Conservation (phyloP, 37 sponge, comb jelly and placozoan species). For the Diacarnus erythraeanus region DNA sequence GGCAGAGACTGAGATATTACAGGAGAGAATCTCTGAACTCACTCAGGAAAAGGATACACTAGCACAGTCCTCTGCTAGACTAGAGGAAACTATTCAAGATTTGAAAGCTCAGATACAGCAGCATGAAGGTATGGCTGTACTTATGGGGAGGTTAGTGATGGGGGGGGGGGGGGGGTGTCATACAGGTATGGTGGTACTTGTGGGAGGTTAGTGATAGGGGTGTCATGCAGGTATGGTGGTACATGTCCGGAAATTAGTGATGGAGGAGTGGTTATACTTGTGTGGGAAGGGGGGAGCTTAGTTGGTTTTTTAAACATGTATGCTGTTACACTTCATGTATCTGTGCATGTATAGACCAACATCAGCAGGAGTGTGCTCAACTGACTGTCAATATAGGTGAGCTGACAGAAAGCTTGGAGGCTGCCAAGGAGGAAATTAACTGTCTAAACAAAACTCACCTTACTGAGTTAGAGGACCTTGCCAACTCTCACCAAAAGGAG, state of each 20-base stretch:
- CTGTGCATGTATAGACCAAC: slow-evolving; percentile 15
- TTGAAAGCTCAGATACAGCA: too few species aligned
- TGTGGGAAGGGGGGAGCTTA: not conserved
- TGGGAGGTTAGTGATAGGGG: not conserved
- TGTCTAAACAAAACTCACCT: not conserved
- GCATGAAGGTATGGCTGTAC: too few species aligned
- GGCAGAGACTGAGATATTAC: slow-evolving; percentile 31
- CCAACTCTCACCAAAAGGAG: not conserved
- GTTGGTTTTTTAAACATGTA: not conserved
- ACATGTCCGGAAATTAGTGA: not conserved
- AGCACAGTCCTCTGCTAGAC: not conserved
- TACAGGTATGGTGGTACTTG: too few species aligned
- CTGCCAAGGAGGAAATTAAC: not conserved
- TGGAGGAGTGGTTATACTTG: not conserved
- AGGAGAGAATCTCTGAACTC: slow-evolving; percentile 45
- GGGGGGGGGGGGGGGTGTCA: not conserved
- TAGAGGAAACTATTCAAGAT: too few species aligned
- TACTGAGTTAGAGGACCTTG: not conserved
- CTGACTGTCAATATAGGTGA: slow-evolving; percentile 11
- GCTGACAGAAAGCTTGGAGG: slow-evolving; percentile 16
- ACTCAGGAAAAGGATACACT: not conserved
- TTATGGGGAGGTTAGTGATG: not conserved
- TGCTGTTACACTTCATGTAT: not conserved
- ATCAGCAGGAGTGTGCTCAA: slow-evolving; percentile 39
- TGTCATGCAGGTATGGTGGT: too few species aligned